Conservation (phyloP, 1,140 invertebrate species). For the Lepidurus arcticus region DNA sequence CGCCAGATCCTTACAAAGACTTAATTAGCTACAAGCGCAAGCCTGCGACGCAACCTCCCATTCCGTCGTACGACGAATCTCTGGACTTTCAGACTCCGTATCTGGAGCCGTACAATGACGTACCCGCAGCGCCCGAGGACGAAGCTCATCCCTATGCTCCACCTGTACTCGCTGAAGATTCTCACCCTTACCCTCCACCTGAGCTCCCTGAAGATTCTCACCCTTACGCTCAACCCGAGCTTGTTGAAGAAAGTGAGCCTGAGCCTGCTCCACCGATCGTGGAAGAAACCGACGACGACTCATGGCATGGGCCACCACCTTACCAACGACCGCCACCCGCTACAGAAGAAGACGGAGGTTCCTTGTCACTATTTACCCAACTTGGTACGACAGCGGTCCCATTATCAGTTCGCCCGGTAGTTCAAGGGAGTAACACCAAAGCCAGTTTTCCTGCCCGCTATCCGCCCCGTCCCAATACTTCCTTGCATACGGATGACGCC, state of each 20-base stretch:
- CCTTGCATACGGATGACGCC: not conserved
- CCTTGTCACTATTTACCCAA: not conserved
- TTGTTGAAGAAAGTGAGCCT: not conserved
- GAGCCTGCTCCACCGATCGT: not conserved
- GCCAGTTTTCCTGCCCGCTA: not conserved
- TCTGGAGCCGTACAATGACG: not conserved
- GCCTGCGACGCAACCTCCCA: not conserved
- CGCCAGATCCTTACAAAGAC: not conserved
- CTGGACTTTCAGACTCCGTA: not conserved
- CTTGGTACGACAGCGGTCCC: not conserved
- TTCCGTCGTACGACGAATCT: not conserved
- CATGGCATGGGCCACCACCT: not conserved
- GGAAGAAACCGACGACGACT: not conserved
- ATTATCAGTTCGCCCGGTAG: not conserved
- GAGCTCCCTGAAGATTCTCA: not conserved
- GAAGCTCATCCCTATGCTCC: not conserved
- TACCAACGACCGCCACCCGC: not conserved
- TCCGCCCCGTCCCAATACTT: not conserved
- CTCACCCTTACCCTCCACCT: not conserved
- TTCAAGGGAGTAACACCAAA: not conserved
- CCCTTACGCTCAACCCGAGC: not conserved
- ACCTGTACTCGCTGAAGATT: not conserved
- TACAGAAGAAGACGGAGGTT: not conserved
- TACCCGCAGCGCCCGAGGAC: not conserved
- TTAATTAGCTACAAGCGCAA: not conserved